Percentiles rank a stretch among this genome's conserved stretches.
phyloP scores from a whole-genome alignment of 2,888 invertebrate species.

The Pterostichus niger region DNA sequence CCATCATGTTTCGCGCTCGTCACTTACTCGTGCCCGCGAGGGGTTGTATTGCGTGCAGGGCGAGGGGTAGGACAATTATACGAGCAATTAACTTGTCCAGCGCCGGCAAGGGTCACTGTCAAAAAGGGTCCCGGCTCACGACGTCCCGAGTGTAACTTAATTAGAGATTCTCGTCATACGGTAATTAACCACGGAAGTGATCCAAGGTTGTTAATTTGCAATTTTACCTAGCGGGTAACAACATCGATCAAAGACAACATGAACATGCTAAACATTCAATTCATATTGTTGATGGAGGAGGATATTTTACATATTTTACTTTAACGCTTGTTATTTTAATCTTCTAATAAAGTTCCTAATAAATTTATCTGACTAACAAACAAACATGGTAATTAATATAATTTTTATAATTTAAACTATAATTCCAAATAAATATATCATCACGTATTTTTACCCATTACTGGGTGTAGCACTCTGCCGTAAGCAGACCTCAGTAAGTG shows the following conservation, averaged over 20 bases:
- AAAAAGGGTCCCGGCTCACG: constrained; percentile 51
- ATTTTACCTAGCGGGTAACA: constrained; percentile 11
- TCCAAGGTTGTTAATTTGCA: constrained; percentile 44
- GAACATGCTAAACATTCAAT: neutral
- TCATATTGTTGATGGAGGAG: neutral
- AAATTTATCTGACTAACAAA: too few relatives aligned
- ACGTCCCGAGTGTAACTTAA: constrained; percentile 52
- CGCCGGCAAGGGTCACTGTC: constrained; percentile 61
- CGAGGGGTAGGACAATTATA: constrained; percentile 53
- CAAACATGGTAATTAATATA: too few relatives aligned
- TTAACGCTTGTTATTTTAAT: too few relatives aligned
- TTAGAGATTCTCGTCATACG: constrained; percentile 64
- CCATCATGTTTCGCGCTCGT: too few relatives aligned
- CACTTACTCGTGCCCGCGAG: too few relatives aligned
- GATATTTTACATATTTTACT: too few relatives aligned
- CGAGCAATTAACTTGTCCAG: constrained; percentile 64
- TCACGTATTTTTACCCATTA: too few relatives aligned
- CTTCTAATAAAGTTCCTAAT: too few relatives aligned
- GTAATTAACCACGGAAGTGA: constrained; percentile 60
- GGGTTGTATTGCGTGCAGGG: neutral
- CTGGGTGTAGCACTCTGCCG: too few relatives aligned
- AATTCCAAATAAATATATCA: too few relatives aligned
- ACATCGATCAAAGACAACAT: neutral
- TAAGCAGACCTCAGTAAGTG: too few relatives aligned
- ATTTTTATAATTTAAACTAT: too few relatives aligned